Base-by-base conservation (phyloP, 2,888 invertebrate species). In the Seira ritae region DNA sequence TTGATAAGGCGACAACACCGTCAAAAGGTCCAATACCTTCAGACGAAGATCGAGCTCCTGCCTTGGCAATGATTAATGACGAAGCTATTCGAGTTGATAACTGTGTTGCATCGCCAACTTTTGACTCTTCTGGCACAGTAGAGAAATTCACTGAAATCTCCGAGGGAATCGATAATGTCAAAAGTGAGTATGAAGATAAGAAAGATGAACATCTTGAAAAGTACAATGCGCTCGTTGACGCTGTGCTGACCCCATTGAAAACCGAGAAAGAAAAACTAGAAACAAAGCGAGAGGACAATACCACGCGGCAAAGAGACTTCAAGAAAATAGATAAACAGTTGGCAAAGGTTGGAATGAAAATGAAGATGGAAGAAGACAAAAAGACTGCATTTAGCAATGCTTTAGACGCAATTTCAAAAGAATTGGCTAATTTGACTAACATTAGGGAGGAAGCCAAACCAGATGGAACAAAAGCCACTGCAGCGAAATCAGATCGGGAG, bases 311-410 rank as follows among this genome's bases (percentile, higher is more conserved):
- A 20, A 72, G 72, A 20, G 76, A 84, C 2, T 4, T 31, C 0
- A 75, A 75, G 23, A 77, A 65, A 19, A 3, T 83, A 3, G 82
- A 77, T 10, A 82, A 68, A 42, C 75, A 72, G n/a, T 17, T 77
- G 23, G 68, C n/a, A 1, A 77, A 72, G 17, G 1, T 77, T n/a
- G 62, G 71, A 10, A 0, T 20, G 2, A 24, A 69, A 37, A 77
- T 77, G 1, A 23, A 42, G 6, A 0, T 68, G 23, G 83, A 78
- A 42, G 73, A 42, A 17, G 74, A 65, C 0, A 78, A 73, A 20
- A 78, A 73, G 70, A 60, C 8, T 2, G 69, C 22, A 10, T 69
- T 24, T 19, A 69, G 67, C 6, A 15, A 23, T 15, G 73, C 62
- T 0, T 0, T 76, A 19, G n/a, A 66, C 2, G 66, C 42, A 6